These are phyloP conservation scores for Tachycineta bicolor DNA, from an alignment of 2,113 vertebrate genomes.

Conservation along the genomic window DNA sequence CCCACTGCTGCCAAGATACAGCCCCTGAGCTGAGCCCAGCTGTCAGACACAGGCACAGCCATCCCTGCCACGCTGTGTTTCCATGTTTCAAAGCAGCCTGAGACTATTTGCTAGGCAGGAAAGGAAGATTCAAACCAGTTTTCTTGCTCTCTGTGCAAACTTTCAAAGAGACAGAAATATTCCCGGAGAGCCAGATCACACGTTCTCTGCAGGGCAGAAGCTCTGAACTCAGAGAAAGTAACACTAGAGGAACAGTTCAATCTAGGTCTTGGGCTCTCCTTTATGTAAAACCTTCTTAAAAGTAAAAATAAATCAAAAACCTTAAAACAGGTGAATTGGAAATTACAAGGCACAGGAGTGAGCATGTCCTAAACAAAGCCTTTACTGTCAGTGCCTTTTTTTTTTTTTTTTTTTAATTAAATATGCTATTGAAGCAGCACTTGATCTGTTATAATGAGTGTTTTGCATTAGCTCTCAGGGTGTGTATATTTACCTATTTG, in stretches of 20 bases:
- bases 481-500: neutral
- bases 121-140: neutral
- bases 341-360: neutral
- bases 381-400: neutral
- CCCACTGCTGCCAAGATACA: neutral
- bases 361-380: neutral
- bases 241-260: neutral
- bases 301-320: neutral
- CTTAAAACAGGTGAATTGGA: neutral
- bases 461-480: neutral
- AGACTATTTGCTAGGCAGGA: neutral
- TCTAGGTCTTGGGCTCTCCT: neutral
- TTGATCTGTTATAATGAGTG: neutral
- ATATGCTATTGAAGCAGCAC: neutral
- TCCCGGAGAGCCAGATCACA: fast-evolving
- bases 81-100: neutral
- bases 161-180: neutral
- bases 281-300: neutral
- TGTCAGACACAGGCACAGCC: neutral
- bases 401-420: neutral
- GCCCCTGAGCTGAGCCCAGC: neutral
- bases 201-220: neutral
- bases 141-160: neutral
- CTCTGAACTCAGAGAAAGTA: neutral
- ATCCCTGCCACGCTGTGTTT: neutral